These are phyloP conservation scores for Heteromormyrus szaboi DNA, from an alignment of 2,797 vertebrate genomes.

Conservation along the genomic window DNA sequence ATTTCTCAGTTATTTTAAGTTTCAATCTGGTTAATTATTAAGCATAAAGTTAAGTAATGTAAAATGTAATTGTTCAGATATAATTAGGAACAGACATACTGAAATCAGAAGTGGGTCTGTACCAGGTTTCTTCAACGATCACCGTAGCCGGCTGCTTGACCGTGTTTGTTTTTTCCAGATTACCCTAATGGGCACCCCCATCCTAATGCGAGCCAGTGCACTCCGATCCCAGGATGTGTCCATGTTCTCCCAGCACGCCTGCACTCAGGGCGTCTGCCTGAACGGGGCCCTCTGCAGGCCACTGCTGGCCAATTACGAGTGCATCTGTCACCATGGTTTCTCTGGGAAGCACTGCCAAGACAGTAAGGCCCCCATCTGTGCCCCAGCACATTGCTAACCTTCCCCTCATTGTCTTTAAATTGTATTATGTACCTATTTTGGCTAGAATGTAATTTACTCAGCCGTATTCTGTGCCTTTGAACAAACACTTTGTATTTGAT, in stretches of 20 bases:
- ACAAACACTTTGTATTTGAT: not conserved
- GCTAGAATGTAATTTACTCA: slow-evolving; percentile 48
- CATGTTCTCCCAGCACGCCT: slow-evolving; percentile 74
- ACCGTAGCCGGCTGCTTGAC: not conserved
- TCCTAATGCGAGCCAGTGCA: slow-evolving; percentile 74
- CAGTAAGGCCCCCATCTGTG: slow-evolving; percentile 57
- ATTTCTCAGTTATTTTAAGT: not conserved
- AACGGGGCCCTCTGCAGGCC: slow-evolving; percentile 78
- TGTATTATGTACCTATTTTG: not conserved
- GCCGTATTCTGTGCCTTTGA: slow-evolving; percentile 28
- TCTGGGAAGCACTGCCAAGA: slow-evolving; percentile 76
- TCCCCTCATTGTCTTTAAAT: not conserved
- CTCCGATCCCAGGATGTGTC: slow-evolving; percentile 67
- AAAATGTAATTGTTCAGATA: not conserved
- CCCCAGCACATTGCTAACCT: slow-evolving; percentile 9
- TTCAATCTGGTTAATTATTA: not conserved
- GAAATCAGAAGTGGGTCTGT: not conserved
- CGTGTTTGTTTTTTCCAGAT: slow-evolving; percentile 55
- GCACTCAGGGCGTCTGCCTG: slow-evolving; percentile 74
- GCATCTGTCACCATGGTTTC: slow-evolving; percentile 79
- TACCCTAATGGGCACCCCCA: slow-evolving; percentile 69
- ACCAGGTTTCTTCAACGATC: not conserved
- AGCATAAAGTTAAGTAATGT: not conserved
- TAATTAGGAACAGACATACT: not conserved
- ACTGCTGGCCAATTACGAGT: slow-evolving; percentile 68